phyloP scores from a whole-genome alignment of 1,140 invertebrate genomes.

The Ectropis grisescens region DNA sequence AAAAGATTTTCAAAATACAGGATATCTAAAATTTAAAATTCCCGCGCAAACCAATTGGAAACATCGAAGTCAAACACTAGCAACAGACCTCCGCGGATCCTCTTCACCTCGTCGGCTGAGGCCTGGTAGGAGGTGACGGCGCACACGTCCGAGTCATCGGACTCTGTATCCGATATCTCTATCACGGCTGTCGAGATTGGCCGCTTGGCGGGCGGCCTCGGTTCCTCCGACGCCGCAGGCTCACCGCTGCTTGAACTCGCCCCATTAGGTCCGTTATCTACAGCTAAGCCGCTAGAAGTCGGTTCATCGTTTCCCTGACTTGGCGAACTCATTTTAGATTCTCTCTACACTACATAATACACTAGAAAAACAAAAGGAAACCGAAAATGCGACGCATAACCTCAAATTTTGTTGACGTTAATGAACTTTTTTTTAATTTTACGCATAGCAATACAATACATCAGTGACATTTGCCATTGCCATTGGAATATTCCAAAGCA shows the following conservation, averaged over 20 bases:
- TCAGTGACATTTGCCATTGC: too few relatives aligned
- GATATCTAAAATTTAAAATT: conserved; percentile 35
- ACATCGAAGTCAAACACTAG: conserved; percentile 4
- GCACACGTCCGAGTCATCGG: conserved; percentile 63
- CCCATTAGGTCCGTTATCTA: background rate
- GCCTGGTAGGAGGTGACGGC: conserved; percentile 66
- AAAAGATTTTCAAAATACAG: too few relatives aligned
- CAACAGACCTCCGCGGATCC: conserved; percentile 50
- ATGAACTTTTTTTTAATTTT: too few relatives aligned
- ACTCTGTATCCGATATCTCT: conserved; percentile 61
- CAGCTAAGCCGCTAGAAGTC: conserved; percentile 24
- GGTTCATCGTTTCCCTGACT: conserved; percentile 43
- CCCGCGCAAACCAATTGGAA: conserved; percentile 23
- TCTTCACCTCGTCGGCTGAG: conserved; percentile 60
- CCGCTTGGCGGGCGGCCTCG: conserved; percentile 53
- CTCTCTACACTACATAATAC: conserved; percentile 52
- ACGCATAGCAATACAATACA: too few relatives aligned
- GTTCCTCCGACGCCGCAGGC: conserved; percentile 15
- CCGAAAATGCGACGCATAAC: conserved; percentile 55
- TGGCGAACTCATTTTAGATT: conserved; percentile 46
- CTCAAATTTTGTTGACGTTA: conserved; percentile 52
- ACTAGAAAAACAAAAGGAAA: conserved; percentile 40
- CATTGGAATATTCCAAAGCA: too few relatives aligned
- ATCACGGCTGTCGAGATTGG: conserved; percentile 42
- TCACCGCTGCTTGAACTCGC: conserved; percentile 14